Evolutionary conservation across 2,797 vertebrate species (phyloP).

Genomic region (Propithecus deckenii): DNA sequence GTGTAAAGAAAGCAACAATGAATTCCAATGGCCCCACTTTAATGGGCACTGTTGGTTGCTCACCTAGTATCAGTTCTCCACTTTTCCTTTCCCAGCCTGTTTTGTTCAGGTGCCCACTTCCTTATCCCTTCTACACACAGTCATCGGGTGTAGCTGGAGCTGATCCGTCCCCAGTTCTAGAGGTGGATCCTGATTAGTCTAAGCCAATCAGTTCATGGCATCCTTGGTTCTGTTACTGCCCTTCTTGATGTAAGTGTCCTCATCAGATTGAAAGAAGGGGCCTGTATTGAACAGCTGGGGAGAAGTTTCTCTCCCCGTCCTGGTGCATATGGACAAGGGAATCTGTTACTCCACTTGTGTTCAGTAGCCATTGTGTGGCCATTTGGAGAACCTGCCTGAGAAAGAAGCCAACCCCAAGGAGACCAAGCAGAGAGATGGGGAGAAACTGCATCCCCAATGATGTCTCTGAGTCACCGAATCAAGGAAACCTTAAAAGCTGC

Average conservation of each 20-base stretch:
- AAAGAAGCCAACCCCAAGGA: background rate
- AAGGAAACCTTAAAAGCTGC: background rate
- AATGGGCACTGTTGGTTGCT: background rate
- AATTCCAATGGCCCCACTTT: background rate
- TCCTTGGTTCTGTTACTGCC: background rate
- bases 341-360: background rate
- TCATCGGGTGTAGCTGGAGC: background rate
- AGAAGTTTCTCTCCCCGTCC: background rate
- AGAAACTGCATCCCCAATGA: background rate
- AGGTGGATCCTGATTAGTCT: background rate
- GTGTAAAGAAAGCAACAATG: background rate
- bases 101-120: background rate
- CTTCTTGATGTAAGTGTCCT: background rate
- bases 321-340: background rate
- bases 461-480: background rate
- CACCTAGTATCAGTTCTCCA: background rate
- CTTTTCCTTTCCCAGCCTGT: background rate
- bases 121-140: background rate
- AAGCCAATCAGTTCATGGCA: background rate
- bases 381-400: background rate
- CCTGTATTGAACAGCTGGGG: background rate
- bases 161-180: background rate
- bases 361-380: background rate
- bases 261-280: background rate
- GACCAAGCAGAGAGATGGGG: background rate